Percentiles rank a stretch among this genome's conserved stretches.
Conservation (phyloP, 2,888 invertebrate species). For the Eupithecia dodoneata region DNA sequence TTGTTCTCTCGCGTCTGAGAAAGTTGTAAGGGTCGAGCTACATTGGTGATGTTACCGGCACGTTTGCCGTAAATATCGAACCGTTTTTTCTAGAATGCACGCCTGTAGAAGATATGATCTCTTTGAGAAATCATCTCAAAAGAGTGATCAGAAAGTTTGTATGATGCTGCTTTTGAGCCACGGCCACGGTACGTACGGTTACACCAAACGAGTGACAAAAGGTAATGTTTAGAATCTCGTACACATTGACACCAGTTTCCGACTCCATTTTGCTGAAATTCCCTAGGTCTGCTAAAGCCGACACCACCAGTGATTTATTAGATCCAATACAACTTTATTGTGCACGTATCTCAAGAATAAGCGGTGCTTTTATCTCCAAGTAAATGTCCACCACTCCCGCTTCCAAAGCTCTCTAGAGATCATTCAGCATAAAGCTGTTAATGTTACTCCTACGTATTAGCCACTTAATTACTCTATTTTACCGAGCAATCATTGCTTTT, state of each 20-base stretch:
- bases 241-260: background rate
- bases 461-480: slow-evolving; percentile 30
- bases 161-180: background rate
- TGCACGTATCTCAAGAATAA: slow-evolving; percentile 9
- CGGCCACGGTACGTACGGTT: background rate
- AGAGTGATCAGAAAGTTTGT: background rate
- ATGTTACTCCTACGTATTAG: slow-evolving; percentile 21
- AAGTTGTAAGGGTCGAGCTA: slow-evolving; percentile 25
- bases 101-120: background rate
- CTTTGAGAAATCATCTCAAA: background rate
- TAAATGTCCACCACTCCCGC: slow-evolving; percentile 19
- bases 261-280: background rate
- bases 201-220: background rate
- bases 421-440: slow-evolving; percentile 24
- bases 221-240: background rate
- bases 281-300: background rate
- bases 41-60: slow-evolving; percentile 14
- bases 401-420: slow-evolving; percentile 19
- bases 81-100: background rate
- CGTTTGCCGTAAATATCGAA: background rate
- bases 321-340: slow-evolving; percentile 3
- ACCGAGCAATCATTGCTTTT: slow-evolving; percentile 20
- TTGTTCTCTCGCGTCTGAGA: slow-evolving; percentile 37
- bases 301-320: background rate
- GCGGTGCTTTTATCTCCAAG: slow-evolving; percentile 18